Evolutionary conservation across 35 echinoderm and acorn worm species (phyloP), one percentile per base, ranked within the genome.

Genomic region (Amphiura filiformis): DNA sequence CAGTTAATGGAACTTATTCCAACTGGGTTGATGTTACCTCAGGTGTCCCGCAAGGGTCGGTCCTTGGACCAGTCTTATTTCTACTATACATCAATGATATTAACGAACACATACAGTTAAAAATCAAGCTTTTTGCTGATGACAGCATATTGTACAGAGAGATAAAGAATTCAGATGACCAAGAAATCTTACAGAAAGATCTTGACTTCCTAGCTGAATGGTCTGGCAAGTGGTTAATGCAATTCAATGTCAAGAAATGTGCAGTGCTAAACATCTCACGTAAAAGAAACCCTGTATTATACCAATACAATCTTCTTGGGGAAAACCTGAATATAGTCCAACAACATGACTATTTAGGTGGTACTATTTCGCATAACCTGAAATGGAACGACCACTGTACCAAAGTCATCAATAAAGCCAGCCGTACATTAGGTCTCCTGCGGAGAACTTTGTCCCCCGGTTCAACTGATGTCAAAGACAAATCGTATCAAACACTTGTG

Each of bases 31-130:
- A 80, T 35, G 91, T 87, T 39, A 75, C 75, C 23, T 87, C 84
- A 88, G 84, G 90, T n/a, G n/a, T n/a, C 33, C 84, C 90, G 11
- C 90, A 93, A 70, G 91, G 86, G 15, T 82, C 77, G 70, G 91
- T 93, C 22, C 64, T 93, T 39, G 91, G 91, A 35, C 86, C 81
- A 34, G 79, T 37, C 36, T 41, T 89, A 22, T 89, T 93, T 56
- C 79, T 93, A 28, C 32, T 82, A 0, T 89, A 65, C 35, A 90
- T 77, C 28, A 90, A 90, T 76, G 88, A 90, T 37, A 80, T 90
- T 39, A n/a, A 22, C 22, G 15, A 33, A 79, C 57, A 23, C 34
- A 40, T 35, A 35, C 64, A 75, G 65, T n/a, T 56, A 32, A 76
- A 31, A 81, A 39, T 88, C 28, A 31, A 39, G 13, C 80, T 89